phyloP scores from a whole-genome alignment of 1,140 invertebrate species.

The Drosophila sp. region DNA sequence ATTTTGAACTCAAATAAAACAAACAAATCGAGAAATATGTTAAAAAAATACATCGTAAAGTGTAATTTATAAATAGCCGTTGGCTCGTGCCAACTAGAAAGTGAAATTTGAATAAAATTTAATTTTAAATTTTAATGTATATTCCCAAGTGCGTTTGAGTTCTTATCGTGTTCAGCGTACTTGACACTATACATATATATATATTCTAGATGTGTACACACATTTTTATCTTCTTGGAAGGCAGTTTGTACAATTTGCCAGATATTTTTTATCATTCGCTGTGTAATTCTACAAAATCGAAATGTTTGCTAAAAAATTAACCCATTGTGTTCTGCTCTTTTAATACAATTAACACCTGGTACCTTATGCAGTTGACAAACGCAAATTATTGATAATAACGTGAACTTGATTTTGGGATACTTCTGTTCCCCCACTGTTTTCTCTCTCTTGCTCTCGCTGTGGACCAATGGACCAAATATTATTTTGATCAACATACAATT shows the following conservation, averaged over 20 bases:
- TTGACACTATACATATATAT: constrained; percentile 34
- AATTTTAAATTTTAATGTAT: constrained; percentile 14
- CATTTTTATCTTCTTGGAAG: constrained; percentile 31
- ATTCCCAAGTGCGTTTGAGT: constrained; percentile 24
- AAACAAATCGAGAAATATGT: constrained; percentile 3
- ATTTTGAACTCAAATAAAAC: not conserved
- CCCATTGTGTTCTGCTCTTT: constrained; percentile 5
- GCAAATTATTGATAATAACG: constrained; percentile 24
- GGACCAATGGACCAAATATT: not conserved
- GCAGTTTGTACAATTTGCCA: not conserved
- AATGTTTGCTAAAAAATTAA: constrained; percentile 10
- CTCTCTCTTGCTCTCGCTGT: not conserved
- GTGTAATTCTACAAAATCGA: constrained; percentile 18
- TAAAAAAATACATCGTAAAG: not conserved
- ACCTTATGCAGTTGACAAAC: constrained; percentile 4
- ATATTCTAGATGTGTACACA: too few species aligned
- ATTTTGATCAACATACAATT: constrained; percentile 5
- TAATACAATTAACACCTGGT: constrained; percentile 25
- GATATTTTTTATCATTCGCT: constrained; percentile 24
- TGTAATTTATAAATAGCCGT: constrained; percentile 31
- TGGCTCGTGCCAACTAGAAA: constrained; percentile 28
- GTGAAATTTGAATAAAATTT: constrained; percentile 24
- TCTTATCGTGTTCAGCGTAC: constrained; percentile 29
- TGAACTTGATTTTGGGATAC: constrained; percentile 7
- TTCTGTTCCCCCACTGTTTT: not conserved